Evolutionary conservation across 2,113 vertebrate species (phyloP).

Genomic region (Marmota flaviventris): DNA sequence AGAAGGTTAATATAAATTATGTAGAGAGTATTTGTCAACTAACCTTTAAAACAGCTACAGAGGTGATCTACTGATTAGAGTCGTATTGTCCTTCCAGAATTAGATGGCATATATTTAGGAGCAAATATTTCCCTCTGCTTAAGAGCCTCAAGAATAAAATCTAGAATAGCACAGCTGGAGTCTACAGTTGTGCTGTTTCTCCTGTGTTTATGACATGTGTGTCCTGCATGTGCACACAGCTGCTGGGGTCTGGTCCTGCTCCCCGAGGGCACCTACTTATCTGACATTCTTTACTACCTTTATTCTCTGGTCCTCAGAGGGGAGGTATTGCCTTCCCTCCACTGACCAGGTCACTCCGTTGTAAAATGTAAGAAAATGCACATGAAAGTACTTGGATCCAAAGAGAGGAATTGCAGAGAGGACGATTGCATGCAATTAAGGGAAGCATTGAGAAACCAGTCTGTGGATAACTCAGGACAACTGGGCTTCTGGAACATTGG

Average conservation of each 20-base stretch:
- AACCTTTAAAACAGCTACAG: not conserved
- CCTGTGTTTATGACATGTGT: not conserved
- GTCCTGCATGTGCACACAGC: not conserved
- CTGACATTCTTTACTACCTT: not conserved
- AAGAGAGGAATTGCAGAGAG: not conserved
- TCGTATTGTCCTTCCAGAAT: not conserved
- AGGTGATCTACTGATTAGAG: not conserved
- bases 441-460: not conserved
- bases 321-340: not conserved
- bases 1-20: not conserved
- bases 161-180: not conserved
- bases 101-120: not conserved
- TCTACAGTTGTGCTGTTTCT: not conserved
- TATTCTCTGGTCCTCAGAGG: not conserved
- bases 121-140: not conserved
- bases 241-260: not conserved
- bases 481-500: not conserved
- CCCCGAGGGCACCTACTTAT: not conserved
- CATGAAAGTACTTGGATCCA: not conserved
- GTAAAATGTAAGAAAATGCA: not conserved
- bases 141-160: not conserved
- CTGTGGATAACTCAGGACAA: not conserved
- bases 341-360: not conserved
- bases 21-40: not conserved
- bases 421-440: not conserved